Conservation (phyloP, 2,113 vertebrate genomes). For the Dascyllus trimaculatus region DNA sequence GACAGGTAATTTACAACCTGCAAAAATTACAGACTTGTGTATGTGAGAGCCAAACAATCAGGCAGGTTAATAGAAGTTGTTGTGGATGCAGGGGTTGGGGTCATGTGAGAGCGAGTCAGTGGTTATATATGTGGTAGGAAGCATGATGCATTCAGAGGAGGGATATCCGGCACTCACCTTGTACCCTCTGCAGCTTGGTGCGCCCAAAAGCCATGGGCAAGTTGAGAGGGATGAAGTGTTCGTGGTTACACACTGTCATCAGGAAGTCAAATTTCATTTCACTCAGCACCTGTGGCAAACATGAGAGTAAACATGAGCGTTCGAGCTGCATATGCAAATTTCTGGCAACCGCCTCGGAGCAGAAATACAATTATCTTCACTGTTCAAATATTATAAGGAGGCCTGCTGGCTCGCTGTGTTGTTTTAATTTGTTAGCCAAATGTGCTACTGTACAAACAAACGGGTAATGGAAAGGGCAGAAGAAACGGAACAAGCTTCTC, state of each 20-base stretch:
- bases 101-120: constrained; percentile 12
- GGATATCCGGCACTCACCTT: constrained; percentile 84
- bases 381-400: neutral
- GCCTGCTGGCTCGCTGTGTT: neutral
- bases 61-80: constrained; percentile 43
- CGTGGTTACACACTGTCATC: constrained; percentile 93
- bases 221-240: constrained; percentile 98
- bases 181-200: constrained; percentile 92
- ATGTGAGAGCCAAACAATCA: constrained; percentile 17
- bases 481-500: no score
- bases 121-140: neutral
- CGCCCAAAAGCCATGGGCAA: constrained; percentile 96
- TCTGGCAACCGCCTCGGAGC: fast-evolving
- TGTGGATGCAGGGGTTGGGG: constrained; percentile 17
- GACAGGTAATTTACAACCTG: neutral
- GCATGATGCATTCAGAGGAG: neutral
- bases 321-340: neutral
- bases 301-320: neutral
- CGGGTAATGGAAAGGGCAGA: neutral
- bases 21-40: constrained; percentile 1
- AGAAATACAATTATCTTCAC: neutral
- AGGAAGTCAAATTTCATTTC: constrained; percentile 98
- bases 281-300: constrained; percentile 86
- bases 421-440: constrained; percentile 64
- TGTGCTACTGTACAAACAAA: neutral